Base-by-base conservation (phyloP, 2,888 invertebrate genomes). In the Gastracanthus pulcherrimus region DNA sequence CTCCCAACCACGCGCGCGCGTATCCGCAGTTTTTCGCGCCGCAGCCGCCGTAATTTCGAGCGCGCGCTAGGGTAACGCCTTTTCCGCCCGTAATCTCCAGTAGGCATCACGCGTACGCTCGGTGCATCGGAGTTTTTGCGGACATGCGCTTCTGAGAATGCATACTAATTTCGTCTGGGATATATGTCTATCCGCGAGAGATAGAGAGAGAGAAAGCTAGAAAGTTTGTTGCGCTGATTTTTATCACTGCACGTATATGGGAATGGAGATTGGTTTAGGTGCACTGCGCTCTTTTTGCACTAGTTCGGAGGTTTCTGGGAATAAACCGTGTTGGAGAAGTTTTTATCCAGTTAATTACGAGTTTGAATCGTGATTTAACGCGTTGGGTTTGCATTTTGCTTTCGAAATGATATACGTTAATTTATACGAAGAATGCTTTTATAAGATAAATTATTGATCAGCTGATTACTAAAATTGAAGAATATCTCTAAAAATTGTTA, bases 171-270 rank as follows among this genome's bases (percentile, higher is more conserved):
- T 48, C 31, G n/a, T 36, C 38, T 36, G n/a, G n/a, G n/a, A n/a
- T 9, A 19, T 19, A 51, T 51, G n/a, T 51, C n/a, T 51, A 19
- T 19, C 23, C 19, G 51, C 16, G 51, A 9, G n/a, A 51, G 13
- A 51, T n/a, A n/a, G 9, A 19, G n/a, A 1, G n/a, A 45, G 45
- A 19, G 48, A 19, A 45, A 67, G 41, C 45, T 67, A 19, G 48
- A 19, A 45, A 67, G 41, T 67, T 67, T 41, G 29, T 29, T 29
- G 41, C 26, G 45, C 67, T 67, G 67, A 67, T 67, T 67, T 41
- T 41, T 67, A 67, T 45, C 45, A 41, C 16, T 13, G 45, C 26
- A 16, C 29, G 60, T 60, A 31, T 29, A n/a, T 3, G 60, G 16
- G 19, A 48, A 45, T 45, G n/a, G 19, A n/a, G n/a, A n/a, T n/a